phyloP scores from a whole-genome alignment of 2,113 vertebrate genomes.

The Myrmecobius fasciatus region DNA sequence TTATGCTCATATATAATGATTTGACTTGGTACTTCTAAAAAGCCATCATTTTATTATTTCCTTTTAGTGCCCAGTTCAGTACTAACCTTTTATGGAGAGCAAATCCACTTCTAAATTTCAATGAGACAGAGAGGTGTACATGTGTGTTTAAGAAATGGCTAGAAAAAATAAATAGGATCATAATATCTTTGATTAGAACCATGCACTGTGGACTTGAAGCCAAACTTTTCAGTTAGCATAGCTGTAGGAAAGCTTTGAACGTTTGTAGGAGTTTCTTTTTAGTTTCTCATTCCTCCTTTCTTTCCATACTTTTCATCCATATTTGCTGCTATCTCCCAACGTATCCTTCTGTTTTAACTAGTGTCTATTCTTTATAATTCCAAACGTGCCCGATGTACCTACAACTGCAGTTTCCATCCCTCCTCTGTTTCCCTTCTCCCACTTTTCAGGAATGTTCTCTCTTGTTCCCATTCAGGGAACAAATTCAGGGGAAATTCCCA shows the following conservation, averaged over 20 bases:
- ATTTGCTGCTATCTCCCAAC: not conserved
- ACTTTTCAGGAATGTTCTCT: not conserved
- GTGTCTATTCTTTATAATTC: not conserved
- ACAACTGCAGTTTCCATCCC: not conserved
- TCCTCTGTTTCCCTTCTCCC: not conserved
- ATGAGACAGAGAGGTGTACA: not conserved
- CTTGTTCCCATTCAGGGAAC: not conserved
- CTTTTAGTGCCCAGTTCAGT: not conserved
- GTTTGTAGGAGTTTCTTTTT: not conserved
- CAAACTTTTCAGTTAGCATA: not conserved
- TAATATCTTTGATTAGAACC: not conserved
- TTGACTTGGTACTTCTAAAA: not conserved
- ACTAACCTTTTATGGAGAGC: not conserved
- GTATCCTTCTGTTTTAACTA: not conserved
- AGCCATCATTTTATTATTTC: not conserved
- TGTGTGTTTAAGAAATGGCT: not conserved
- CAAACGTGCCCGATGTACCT: not conserved
- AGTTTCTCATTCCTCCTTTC: not conserved
- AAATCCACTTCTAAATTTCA: not conserved
- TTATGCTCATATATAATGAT: not conserved
- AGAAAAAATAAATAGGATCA: not conserved
- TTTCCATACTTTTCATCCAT: not conserved
- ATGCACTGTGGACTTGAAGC: not conserved
- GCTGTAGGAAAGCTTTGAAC: not conserved
- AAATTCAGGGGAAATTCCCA: no score